Conservation (phyloP, 2,797 vertebrate species). For the Acridotheres tristis region DNA sequence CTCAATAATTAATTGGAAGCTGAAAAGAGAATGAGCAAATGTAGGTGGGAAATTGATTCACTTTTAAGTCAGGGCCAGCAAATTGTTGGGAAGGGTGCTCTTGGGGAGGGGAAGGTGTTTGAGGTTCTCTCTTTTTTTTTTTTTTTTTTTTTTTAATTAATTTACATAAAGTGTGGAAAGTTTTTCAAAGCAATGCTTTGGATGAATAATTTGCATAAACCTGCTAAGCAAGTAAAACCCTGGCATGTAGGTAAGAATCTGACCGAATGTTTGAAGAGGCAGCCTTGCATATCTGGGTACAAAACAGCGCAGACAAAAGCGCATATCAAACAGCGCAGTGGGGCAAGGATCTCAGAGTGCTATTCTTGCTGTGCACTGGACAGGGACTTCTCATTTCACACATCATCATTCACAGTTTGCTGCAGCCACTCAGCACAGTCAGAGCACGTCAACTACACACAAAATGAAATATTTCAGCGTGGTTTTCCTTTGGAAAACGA, state of each 20-base stretch:
- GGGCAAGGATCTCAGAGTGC: neutral
- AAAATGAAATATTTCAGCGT: conserved; percentile 6
- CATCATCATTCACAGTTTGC: conserved; percentile 65
- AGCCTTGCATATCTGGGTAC: neutral
- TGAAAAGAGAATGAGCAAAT: neutral
- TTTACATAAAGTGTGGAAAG: neutral
- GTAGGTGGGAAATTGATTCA: neutral
- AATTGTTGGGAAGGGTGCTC: neutral
- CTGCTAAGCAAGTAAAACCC: neutral
- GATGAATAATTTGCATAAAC: neutral
- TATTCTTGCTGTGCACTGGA: conserved; percentile 40
- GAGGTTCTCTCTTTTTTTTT: neutral
- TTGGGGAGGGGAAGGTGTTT: neutral
- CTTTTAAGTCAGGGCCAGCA: neutral
- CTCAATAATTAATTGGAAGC: neutral
- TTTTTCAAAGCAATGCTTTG: neutral
- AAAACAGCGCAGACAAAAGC: neutral
- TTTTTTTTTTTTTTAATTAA: neutral
- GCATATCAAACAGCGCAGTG: neutral
- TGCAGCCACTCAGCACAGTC: neutral
- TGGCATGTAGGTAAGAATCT: neutral
- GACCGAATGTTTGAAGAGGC: neutral
- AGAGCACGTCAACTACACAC: conserved; percentile 23
- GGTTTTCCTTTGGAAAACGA: conserved; percentile 15
- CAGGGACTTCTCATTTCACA: conserved; percentile 63